Conservation (phyloP, 2,888 invertebrate species). For the Dynastes maya region DNA sequence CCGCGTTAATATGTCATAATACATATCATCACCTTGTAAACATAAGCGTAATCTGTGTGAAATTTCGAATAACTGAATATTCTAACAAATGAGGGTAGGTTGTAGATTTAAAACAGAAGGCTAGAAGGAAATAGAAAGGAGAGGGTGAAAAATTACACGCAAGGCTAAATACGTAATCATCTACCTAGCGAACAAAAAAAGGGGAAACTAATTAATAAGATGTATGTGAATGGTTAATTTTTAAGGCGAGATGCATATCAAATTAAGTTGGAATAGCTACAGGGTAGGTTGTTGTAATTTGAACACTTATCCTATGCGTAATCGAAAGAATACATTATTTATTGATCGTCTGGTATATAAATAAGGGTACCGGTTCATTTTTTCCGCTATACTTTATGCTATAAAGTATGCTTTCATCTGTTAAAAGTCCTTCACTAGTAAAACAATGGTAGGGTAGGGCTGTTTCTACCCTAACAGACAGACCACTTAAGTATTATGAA, state of each 20-base stretch:
- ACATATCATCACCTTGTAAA: constrained; percentile 36
- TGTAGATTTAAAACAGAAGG: constrained; percentile 21
- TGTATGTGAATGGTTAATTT: constrained; percentile 6
- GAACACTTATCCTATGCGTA: no score
- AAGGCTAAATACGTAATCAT: constrained; percentile 21
- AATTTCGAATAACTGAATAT: constrained; percentile 24
- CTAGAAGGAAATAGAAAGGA: not conserved
- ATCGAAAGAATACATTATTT: not conserved
- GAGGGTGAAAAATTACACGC: constrained; percentile 21
- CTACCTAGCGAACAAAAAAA: not conserved
- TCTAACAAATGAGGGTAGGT: not conserved
- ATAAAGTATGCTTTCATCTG: constrained; percentile 44
- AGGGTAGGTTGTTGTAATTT: no score
- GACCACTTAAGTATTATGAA: constrained; percentile 59
- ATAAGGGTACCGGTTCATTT: constrained; percentile 7
- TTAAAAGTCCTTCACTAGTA: constrained; percentile 46
- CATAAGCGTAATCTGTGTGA: constrained; percentile 22
- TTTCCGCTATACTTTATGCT: constrained; percentile 21
- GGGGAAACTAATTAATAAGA: constrained; percentile 26
- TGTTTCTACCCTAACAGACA: constrained; percentile 50
- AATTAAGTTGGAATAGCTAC: not conserved
- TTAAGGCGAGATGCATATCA: constrained; percentile 27
- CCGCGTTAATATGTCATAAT: constrained; percentile 25
- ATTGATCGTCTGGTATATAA: not conserved
- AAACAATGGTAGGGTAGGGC: constrained; percentile 49